phyloP scores from a whole-genome alignment of 2,888 invertebrate species.

The Orchesellides sinensis region DNA sequence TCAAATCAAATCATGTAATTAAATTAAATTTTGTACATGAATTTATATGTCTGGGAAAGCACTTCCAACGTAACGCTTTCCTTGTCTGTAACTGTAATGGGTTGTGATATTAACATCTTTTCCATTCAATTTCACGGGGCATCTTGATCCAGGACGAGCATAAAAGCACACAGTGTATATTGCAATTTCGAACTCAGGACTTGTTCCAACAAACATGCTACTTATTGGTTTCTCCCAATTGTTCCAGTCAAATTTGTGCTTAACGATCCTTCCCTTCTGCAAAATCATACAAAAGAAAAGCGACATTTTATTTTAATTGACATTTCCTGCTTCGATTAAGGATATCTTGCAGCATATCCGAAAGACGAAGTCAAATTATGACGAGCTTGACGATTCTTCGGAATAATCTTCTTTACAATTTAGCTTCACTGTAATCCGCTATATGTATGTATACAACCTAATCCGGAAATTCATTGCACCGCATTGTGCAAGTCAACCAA shows the following conservation, averaged over 20 bases:
- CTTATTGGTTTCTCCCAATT: conserved; percentile 87
- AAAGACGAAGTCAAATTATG: too few species aligned
- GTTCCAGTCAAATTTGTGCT: conserved; percentile 85
- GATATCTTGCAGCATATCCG: too few species aligned
- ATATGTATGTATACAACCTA: too few species aligned
- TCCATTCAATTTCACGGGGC: conserved; percentile 85
- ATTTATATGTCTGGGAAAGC: conserved; percentile 88
- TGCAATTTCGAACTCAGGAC: conserved; percentile 94
- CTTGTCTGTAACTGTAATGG: conserved; percentile 85
- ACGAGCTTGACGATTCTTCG: too few species aligned
- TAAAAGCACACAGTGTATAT: conserved; percentile 92
- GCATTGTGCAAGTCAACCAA: too few species aligned
- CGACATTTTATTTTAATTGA: neutral
- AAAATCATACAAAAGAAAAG: conserved; percentile 75
- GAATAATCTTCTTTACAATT: too few species aligned
- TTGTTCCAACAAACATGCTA: conserved; percentile 88
- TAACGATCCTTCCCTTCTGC: conserved; percentile 87
- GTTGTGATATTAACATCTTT: conserved; percentile 86
- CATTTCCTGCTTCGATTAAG: too few species aligned
- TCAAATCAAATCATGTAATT: too few species aligned
- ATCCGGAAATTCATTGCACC: too few species aligned
- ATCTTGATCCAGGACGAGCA: conserved; percentile 85
- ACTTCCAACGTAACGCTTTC: conserved; percentile 88
- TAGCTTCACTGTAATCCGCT: too few species aligned
- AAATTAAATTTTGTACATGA: neutral